These are phyloP conservation scores for Megaceryle maxima DNA, from an alignment of 2,113 vertebrate species.

Conservation along the genomic window DNA sequence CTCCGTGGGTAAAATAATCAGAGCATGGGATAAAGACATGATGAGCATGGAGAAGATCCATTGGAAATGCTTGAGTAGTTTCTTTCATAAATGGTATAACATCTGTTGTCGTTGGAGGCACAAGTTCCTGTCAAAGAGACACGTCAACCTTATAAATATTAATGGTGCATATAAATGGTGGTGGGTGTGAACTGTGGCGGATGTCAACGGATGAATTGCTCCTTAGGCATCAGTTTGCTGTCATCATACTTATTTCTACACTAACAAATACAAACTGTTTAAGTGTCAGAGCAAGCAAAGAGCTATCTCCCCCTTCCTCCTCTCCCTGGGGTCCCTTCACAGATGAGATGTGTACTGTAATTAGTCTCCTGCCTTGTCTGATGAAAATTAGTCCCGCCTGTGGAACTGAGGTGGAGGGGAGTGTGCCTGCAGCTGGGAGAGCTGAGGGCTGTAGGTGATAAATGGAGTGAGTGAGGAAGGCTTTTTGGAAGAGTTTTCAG, in stretches of 20 bases:
- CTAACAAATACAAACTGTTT: conserved; percentile 19
- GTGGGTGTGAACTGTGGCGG: not conserved
- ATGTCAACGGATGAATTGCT: conserved; percentile 9
- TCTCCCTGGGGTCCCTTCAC: not conserved
- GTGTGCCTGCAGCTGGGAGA: not conserved
- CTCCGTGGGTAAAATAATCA: not conserved
- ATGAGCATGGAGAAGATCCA: conserved; percentile 10
- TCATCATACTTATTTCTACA: not conserved
- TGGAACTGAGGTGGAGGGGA: not conserved
- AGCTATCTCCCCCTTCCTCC: not conserved
- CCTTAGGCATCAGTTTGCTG: conserved; percentile 4
- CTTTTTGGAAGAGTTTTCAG: not conserved
- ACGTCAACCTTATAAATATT: conserved; percentile 57
- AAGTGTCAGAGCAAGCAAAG: not conserved
- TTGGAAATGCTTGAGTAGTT: conserved; percentile 55
- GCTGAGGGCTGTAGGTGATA: not conserved
- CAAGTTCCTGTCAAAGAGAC: conserved; percentile 36
- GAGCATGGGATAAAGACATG: conserved; percentile 5
- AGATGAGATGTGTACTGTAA: not conserved
- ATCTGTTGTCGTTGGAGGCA: conserved; percentile 47
- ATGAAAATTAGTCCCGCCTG: not conserved
- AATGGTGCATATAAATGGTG: not conserved
- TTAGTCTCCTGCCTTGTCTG: not conserved
- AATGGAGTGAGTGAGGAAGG: not conserved
- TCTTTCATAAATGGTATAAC: conserved; percentile 33